Conservation (phyloP, 2,113 vertebrate species). For the Tragelaphus buxtoni region DNA sequence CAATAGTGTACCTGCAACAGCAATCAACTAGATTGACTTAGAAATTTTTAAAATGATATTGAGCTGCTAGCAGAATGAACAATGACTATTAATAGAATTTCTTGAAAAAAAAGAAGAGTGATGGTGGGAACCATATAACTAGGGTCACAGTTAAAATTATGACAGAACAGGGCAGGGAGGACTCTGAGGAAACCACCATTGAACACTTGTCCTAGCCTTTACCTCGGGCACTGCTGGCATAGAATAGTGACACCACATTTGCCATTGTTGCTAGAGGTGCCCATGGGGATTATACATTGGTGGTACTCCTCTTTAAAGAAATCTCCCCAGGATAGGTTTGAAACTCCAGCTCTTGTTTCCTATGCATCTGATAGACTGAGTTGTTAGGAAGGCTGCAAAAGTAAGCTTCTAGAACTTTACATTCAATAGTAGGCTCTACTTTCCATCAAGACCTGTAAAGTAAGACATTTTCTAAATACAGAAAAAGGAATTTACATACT, state of each 20-base stretch:
- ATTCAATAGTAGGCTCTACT: neutral
- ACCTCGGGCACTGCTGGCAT: neutral
- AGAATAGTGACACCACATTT: neutral
- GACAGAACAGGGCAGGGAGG: neutral
- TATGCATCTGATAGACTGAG: neutral
- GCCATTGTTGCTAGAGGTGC: neutral
- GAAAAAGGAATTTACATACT: neutral
- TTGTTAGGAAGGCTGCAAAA: neutral
- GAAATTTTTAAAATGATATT: neutral
- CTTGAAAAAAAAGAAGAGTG: neutral
- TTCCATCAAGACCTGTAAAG: neutral
- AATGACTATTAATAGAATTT: neutral
- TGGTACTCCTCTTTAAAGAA: neutral
- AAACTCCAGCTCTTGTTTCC: neutral
- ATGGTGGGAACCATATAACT: neutral
- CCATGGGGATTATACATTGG: neutral
- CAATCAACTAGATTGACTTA: neutral
- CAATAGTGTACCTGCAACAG: neutral
- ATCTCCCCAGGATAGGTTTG: neutral
- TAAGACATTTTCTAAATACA: neutral
- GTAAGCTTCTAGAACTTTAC: neutral
- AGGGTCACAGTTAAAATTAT: neutral
- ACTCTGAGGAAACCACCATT: neutral
- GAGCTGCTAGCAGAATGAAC: neutral
- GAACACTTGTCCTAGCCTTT: neutral